Evolutionary conservation across 1,140 invertebrate species (phyloP).

Genomic region (Drosophila grimshawi): DNA sequence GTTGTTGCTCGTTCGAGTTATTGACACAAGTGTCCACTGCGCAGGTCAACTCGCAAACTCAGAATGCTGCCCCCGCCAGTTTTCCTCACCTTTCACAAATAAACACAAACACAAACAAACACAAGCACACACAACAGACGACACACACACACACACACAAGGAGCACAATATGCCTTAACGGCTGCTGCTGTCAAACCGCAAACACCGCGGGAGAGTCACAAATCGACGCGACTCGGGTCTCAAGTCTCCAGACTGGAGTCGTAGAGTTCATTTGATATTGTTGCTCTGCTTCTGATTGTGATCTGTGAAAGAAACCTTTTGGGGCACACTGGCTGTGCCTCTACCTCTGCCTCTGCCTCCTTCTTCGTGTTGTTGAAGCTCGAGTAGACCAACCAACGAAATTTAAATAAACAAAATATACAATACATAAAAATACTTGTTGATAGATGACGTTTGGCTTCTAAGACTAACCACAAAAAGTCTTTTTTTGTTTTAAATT

Average conservation of each 20-base stretch:
- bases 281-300: slow-evolving; percentile 62
- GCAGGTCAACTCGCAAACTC: slow-evolving; percentile 55
- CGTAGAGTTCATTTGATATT: slow-evolving; percentile 73
- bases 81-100: slow-evolving; percentile 65
- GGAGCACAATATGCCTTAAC: slow-evolving; percentile 18
- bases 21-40: slow-evolving; percentile 69
- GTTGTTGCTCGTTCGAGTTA: slow-evolving; percentile 13
- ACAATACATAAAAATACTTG: too few relatives aligned
- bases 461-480: too few relatives aligned
- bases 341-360: background rate
- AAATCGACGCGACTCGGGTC: slow-evolving; percentile 23
- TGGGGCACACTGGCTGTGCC: slow-evolving; percentile 39
- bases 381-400: background rate
- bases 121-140: background rate
- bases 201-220: slow-evolving; percentile 60
- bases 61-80: slow-evolving; percentile 11
- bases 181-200: slow-evolving; percentile 53
- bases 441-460: too few relatives aligned
- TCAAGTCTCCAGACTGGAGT: slow-evolving; percentile 3
- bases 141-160: background rate
- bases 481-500: too few relatives aligned
- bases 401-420: background rate
- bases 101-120: slow-evolving; percentile 24
- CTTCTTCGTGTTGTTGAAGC: too few relatives aligned
- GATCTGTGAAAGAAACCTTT: slow-evolving; percentile 71